phyloP scores from a whole-genome alignment of 2,797 vertebrate species.

The Pitangus sulphuratus region DNA sequence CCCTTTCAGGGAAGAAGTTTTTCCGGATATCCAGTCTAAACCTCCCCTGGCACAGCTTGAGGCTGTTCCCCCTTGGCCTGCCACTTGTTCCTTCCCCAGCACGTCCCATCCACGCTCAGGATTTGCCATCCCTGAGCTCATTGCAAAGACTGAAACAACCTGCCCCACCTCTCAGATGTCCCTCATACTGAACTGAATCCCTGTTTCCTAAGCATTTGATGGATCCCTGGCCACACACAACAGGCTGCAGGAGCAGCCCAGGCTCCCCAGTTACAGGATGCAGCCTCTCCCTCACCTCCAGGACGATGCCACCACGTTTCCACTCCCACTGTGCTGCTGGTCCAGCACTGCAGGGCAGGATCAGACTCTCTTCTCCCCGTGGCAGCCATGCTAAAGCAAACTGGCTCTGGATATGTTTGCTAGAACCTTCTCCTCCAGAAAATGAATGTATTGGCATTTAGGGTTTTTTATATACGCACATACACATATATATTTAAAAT shows the following conservation, averaged over 20 bases:
- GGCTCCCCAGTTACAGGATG: accelerated
- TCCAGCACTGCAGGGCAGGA: neutral
- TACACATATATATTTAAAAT: constrained; percentile 11
- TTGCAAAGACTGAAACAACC: too few relatives aligned
- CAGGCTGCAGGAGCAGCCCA: neutral
- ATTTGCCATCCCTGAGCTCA: neutral
- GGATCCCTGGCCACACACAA: neutral
- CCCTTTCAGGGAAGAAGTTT: neutral
- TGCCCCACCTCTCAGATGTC: accelerated
- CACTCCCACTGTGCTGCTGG: accelerated
- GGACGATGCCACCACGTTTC: neutral
- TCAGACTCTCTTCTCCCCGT: neutral
- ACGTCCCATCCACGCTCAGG: accelerated
- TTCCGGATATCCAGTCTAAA: neutral
- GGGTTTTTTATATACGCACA: neutral
- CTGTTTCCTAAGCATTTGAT: neutral
- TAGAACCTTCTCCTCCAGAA: constrained; percentile 10
- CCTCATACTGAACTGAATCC: accelerated
- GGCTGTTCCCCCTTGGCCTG: neutral
- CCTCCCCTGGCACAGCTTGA: neutral
- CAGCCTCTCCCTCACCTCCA: neutral
- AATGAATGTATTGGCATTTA: neutral
- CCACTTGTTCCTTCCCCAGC: neutral
- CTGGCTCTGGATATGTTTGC: neutral
- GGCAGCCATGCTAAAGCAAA: neutral